These are phyloP conservation scores for Apodemia hepburni DNA, from an alignment of 2,888 invertebrate genomes.

Conservation along the genomic window DNA sequence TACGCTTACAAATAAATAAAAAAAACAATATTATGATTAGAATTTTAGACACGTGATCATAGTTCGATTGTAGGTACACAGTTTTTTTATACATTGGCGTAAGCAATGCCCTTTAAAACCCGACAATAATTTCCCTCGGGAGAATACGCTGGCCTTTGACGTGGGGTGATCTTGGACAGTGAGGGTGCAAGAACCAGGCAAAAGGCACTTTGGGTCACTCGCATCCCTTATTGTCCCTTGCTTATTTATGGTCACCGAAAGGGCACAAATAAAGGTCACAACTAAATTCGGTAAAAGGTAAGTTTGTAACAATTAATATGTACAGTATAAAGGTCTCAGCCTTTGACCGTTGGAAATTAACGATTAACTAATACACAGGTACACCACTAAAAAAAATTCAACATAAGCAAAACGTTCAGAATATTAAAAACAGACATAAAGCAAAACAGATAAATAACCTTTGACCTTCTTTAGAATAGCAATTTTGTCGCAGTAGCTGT, in stretches of 20 bases:
- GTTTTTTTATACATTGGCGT: constrained; percentile 68
- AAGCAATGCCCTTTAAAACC: constrained; percentile 80
- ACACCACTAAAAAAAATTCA: background rate
- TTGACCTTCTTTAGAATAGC: no score
- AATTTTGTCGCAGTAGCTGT: no score
- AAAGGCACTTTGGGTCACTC: constrained; percentile 67
- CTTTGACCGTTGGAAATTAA: constrained; percentile 17
- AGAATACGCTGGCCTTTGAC: constrained; percentile 68
- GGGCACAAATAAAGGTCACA: constrained; percentile 63
- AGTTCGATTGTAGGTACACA: constrained; percentile 64
- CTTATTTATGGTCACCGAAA: constrained; percentile 76
- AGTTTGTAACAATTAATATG: constrained; percentile 61
- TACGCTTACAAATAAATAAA: constrained; percentile 15
- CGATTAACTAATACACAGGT: constrained; percentile 16
- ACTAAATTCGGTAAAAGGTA: constrained; percentile 48
- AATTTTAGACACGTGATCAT: constrained; percentile 55
- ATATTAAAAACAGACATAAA: no score
- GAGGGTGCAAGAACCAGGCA: constrained; percentile 65
- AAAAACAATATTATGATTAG: constrained; percentile 22
- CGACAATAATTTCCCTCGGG: constrained; percentile 79
- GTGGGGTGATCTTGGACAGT: constrained; percentile 70
- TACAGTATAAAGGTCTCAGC: constrained; percentile 30
- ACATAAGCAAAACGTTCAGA: background rate
- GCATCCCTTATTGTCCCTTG: constrained; percentile 61
- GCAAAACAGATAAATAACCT: no score